Evolutionary conservation across 2,888 invertebrate genomes (phyloP).

Genomic region (Eudemis profundana): DNA sequence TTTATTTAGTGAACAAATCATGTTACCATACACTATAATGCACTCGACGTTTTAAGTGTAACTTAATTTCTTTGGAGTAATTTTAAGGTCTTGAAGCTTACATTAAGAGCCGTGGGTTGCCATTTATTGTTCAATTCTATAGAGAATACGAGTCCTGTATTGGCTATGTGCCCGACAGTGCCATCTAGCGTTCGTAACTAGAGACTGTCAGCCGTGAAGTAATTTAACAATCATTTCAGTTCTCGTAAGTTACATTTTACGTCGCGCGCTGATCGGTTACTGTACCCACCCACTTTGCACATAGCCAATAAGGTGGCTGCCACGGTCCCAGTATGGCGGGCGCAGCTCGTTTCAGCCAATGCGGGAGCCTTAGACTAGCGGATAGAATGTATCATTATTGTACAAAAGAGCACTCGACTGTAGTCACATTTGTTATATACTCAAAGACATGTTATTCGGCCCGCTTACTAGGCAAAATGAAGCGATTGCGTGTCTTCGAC

Average conservation of each 20-base stretch:
- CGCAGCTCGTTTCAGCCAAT: constrained; percentile 46
- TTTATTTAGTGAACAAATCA: constrained; percentile 80
- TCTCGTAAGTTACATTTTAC: too few species aligned
- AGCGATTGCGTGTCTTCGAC: constrained; percentile 37
- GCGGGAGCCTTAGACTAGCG: constrained; percentile 66
- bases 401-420: constrained; percentile 79
- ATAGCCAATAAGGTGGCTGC: too few species aligned
- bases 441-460: constrained; percentile 30
- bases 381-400: constrained; percentile 77
- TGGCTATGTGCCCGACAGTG: too few species aligned
- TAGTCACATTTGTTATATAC: constrained; percentile 79
- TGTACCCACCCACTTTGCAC: too few species aligned
- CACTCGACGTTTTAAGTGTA: constrained; percentile 73
- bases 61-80: constrained; percentile 68
- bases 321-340: constrained; percentile 32
- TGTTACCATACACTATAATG: constrained; percentile 83
- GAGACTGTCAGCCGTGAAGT: too few species aligned
- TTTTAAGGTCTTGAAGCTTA: constrained; percentile 55
- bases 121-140: constrained; percentile 14
- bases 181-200: too few species aligned
- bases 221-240: too few species aligned
- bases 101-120: constrained; percentile 7
- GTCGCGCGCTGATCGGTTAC: too few species aligned
- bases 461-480: constrained; percentile 37
- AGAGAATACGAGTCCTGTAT: constrained; percentile 32